Percentiles rank a stretch among this genome's conserved stretches.
Evolutionary conservation across 1,140 invertebrate species (phyloP).

Genomic region (Homarus americanus): DNA sequence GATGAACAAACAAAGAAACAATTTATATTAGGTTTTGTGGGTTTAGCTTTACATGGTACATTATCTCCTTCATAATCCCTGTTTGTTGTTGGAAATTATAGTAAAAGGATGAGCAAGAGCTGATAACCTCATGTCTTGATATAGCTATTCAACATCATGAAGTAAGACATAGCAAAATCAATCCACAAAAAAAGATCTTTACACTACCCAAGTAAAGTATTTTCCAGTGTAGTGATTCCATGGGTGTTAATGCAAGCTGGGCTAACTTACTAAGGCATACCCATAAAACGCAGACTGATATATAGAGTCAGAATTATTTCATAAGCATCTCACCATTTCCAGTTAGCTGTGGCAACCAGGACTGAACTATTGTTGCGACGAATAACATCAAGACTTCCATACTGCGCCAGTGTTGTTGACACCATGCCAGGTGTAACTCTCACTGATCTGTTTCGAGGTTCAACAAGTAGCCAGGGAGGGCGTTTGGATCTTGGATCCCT

Average conservation of each 20-base stretch:
- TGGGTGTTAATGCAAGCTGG: neutral
- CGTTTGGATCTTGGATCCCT: neutral
- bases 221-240: neutral
- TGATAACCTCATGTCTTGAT: too few relatives aligned
- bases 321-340: slow-evolving; percentile 1
- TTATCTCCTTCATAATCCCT: too few relatives aligned
- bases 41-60: too few relatives aligned
- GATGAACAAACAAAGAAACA: neutral
- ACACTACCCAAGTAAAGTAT: too few relatives aligned
- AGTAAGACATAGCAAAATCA: too few relatives aligned
- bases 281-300: neutral
- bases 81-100: too few relatives aligned
- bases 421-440: slow-evolving; percentile 19
- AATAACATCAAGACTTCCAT: slow-evolving; percentile 17
- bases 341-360: slow-evolving; percentile 17
- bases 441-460: neutral
- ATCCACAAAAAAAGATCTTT: neutral
- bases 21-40: too few relatives aligned
- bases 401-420: slow-evolving; percentile 33
- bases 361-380: slow-evolving; percentile 26
- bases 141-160: neutral
- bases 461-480: slow-evolving; percentile 42
- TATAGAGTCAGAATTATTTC: neutral
- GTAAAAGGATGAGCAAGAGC: too few relatives aligned
- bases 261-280: neutral